Conservation (phyloP, 2,113 vertebrate genomes). For the Cinclus cinclus region DNA sequence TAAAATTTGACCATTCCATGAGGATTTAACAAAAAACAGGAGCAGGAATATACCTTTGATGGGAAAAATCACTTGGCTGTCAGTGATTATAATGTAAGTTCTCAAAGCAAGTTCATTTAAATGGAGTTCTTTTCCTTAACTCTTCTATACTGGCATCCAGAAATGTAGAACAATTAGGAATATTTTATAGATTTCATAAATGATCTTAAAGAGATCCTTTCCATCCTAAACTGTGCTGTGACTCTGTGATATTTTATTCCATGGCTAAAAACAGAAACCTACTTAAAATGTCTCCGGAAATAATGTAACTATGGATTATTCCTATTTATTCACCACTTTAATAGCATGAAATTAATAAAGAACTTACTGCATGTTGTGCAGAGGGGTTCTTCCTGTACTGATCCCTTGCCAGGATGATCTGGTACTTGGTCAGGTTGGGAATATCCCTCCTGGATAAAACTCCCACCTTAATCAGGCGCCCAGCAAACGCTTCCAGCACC, state of each 20-base stretch:
- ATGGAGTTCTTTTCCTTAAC: not conserved
- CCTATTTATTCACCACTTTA: not conserved
- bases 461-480: slow-evolving; percentile 81
- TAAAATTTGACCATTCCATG: not conserved
- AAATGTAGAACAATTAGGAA: not conserved
- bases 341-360: not conserved
- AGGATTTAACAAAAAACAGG: not conserved
- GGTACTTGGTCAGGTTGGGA: slow-evolving; percentile 87
- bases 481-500: slow-evolving; percentile 86
- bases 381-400: slow-evolving; percentile 92
- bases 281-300: not conserved
- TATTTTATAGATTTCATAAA: not conserved
- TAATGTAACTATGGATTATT: not conserved
- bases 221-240: not conserved
- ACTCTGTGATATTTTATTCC: not conserved
- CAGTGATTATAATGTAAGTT: not conserved
- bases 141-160: not conserved
- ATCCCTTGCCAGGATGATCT: slow-evolving; percentile 92
- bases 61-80: not conserved
- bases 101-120: not conserved
- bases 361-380: slow-evolving; percentile 74
- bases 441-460: slow-evolving; percentile 82
- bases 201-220: not conserved
- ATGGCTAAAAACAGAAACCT: not conserved
- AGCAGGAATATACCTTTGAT: not conserved